phyloP scores from a whole-genome alignment of 2,797 vertebrate genomes.

The Pseudotriccus pelzelni region DNA sequence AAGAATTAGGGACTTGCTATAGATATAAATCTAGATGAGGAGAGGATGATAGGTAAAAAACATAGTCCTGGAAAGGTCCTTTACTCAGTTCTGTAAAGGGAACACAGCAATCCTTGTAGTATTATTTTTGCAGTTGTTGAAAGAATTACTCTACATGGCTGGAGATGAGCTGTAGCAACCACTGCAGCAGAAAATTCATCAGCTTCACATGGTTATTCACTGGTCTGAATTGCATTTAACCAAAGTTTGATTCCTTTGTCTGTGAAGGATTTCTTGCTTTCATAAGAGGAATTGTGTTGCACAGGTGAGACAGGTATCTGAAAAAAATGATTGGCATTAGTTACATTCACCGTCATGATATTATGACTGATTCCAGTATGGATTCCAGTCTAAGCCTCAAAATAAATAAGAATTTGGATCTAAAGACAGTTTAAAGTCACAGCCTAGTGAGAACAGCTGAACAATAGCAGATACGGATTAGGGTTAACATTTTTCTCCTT shows the following conservation, averaged over 20 bases:
- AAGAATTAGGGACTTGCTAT: not conserved
- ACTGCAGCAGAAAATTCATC: not conserved
- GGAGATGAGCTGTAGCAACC: not conserved
- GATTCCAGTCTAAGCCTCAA: not conserved
- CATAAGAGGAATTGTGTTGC: not conserved
- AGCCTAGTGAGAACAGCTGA: not conserved
- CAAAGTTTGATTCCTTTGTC: not conserved
- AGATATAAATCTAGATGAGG: not conserved
- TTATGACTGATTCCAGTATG: not conserved
- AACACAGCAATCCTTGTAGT: not conserved
- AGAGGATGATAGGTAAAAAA: not conserved
- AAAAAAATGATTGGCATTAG: not conserved
- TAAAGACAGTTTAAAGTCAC: not conserved
- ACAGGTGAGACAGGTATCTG: not conserved
- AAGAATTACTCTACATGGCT: not conserved
- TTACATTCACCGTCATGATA: not conserved
- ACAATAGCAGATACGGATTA: not conserved
- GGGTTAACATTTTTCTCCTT: conserved; percentile 33
- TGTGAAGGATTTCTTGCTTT: not conserved
- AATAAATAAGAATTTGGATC: not conserved
- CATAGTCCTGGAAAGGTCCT: not conserved
- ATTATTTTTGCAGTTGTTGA: not conserved
- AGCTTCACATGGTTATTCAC: not conserved
- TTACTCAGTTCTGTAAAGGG: not conserved
- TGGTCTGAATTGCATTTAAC: not conserved